Conservation (phyloP, 2,113 vertebrate species). For the Grammomys dolichurus region DNA sequence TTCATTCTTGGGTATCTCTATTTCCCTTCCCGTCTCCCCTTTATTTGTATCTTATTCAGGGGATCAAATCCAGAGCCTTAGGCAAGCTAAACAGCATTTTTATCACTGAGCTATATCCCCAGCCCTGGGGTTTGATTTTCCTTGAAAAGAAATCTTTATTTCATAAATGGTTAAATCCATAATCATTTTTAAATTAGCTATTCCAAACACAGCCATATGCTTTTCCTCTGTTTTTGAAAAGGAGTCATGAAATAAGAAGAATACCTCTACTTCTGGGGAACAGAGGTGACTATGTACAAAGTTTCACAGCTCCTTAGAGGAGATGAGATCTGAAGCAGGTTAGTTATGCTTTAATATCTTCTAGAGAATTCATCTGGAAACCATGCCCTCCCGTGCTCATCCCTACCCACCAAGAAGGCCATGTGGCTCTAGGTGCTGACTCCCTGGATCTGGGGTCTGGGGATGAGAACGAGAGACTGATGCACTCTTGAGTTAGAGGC, state of each 20-base stretch:
- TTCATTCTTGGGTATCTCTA: background rate
- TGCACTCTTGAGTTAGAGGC: background rate
- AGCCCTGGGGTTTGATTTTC: background rate
- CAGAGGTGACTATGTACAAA: background rate
- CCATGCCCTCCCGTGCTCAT: background rate
- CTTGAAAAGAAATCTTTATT: background rate
- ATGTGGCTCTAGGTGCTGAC: background rate
- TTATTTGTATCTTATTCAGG: background rate
- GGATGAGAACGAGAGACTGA: background rate
- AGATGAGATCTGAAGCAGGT: background rate
- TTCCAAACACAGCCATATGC: background rate
- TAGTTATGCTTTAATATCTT: background rate
- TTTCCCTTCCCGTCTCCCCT: background rate
- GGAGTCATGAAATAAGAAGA: background rate
- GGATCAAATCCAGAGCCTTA: background rate
- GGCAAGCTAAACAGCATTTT: background rate
- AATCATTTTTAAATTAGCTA: background rate
- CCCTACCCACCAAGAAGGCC: background rate
- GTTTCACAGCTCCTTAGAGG: background rate
- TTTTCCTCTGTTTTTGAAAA: background rate
- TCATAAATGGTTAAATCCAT: background rate
- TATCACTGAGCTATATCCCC: background rate
- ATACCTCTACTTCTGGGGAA: background rate
- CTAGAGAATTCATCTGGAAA: background rate
- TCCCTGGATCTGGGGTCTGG: background rate